Percentiles rank a stretch among this genome's conserved stretches.
phyloP scores from a whole-genome alignment of 2,797 vertebrate species.

The Scarus forsteni region DNA sequence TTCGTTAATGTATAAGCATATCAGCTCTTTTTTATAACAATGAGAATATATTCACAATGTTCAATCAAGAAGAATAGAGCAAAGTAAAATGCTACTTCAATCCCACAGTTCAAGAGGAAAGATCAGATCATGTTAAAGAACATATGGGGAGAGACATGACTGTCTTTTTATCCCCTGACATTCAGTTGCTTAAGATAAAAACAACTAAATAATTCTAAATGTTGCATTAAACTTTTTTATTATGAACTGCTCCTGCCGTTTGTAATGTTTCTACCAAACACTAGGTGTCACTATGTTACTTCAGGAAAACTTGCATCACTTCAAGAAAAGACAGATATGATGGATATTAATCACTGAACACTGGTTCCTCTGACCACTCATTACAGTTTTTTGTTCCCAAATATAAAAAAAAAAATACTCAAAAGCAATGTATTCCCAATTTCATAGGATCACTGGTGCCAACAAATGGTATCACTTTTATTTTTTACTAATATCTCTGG shows the following conservation, averaged over 20 bases:
- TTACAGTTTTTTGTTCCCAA: too few species aligned
- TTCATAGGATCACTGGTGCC: too few species aligned
- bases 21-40: background rate
- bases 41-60: background rate
- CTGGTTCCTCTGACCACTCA: too few species aligned
- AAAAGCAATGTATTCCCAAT: too few species aligned
- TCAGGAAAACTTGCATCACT: too few species aligned
- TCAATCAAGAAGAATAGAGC: background rate
- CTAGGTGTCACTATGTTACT: slow-evolving; percentile 51
- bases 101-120: background rate
- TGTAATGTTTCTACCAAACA: slow-evolving; percentile 45
- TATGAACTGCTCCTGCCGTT: background rate
- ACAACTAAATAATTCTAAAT: background rate
- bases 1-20: background rate
- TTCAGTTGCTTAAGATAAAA: background rate
- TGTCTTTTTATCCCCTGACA: background rate
- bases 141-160: background rate
- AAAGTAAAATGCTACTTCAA: background rate
- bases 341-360: background rate
- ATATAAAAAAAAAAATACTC: too few species aligned
- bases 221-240: background rate
- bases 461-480: too few species aligned
- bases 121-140: background rate
- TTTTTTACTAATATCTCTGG: too few species aligned
- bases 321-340: background rate